phyloP scores from a whole-genome alignment of 2,113 vertebrate genomes.

The Noctilio leporinus region DNA sequence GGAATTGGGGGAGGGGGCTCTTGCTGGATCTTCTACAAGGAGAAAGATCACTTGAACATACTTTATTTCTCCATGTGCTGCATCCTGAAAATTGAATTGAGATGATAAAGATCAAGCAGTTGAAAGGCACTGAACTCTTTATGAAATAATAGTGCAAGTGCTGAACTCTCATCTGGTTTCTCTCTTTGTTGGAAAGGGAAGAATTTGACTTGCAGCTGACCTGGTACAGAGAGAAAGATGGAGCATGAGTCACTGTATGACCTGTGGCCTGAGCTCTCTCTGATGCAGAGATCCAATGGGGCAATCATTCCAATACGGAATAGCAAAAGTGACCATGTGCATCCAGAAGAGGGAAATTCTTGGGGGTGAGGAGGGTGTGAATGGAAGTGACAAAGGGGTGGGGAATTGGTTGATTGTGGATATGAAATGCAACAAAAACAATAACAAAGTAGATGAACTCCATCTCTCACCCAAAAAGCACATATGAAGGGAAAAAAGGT shows the following conservation, averaged over 20 bases:
- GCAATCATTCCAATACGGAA: not conserved
- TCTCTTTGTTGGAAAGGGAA: constrained; percentile 7
- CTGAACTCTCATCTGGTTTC: constrained; percentile 20
- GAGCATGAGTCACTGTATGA: not conserved
- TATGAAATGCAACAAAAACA: not conserved
- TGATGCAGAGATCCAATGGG: not conserved
- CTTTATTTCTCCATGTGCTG: constrained; percentile 5
- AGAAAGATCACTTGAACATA: constrained; percentile 16
- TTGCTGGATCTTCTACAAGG: not conserved
- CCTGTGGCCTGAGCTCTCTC: not conserved
- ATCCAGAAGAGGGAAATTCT: not conserved
- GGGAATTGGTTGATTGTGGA: not conserved
- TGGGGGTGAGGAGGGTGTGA: not conserved
- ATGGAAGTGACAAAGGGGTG: not conserved
- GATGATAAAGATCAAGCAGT: constrained; percentile 51
- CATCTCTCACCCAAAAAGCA: not conserved
- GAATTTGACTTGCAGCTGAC: not conserved
- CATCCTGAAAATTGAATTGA: constrained; percentile 50
- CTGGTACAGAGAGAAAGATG: not conserved
- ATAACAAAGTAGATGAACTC: not conserved
- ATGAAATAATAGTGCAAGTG: constrained; percentile 39
- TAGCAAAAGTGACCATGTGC: not conserved
- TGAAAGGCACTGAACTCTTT: constrained; percentile 35
- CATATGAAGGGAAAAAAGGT: not conserved
- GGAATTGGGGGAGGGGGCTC: not conserved